These are phyloP conservation scores for Macrobrachium nipponense DNA, from an alignment of 1,140 invertebrate species.

Conservation along the genomic window DNA sequence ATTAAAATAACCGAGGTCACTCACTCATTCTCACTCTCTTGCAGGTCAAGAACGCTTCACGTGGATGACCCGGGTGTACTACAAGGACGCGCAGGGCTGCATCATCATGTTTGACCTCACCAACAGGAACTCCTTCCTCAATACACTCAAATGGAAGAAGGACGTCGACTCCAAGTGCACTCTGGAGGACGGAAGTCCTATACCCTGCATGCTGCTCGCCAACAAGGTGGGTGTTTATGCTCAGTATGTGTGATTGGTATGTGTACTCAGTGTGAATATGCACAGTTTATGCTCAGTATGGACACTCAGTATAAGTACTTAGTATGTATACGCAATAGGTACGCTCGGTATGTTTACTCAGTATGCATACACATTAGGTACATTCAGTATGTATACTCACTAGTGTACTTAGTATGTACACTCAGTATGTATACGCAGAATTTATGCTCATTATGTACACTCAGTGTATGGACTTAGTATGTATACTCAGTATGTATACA, in stretches of 20 bases:
- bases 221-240: constrained; percentile 71
- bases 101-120: constrained; percentile 76
- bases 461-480: too few species aligned
- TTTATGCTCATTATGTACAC: neutral
- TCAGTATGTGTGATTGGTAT: neutral
- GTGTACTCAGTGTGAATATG: neutral
- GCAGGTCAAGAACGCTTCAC: constrained; percentile 75
- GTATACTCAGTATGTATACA: too few species aligned
- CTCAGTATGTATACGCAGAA: neutral
- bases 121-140: constrained; percentile 73
- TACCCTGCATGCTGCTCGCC: constrained; percentile 74
- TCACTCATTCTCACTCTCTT: constrained; percentile 33
- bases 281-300: neutral
- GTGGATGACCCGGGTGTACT: constrained; percentile 77
- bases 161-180: constrained; percentile 75
- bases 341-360: too few species aligned
- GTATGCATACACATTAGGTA: neutral
- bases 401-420: neutral
- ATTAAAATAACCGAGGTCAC: too few species aligned
- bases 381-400: neutral
- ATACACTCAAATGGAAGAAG: constrained; percentile 75
- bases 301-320: too few species aligned
- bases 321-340: too few species aligned
- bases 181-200: constrained; percentile 71
- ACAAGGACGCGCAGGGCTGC: constrained; percentile 76